phyloP scores from a whole-genome alignment of 2,888 invertebrate species.

The Endotricha flammealis region DNA sequence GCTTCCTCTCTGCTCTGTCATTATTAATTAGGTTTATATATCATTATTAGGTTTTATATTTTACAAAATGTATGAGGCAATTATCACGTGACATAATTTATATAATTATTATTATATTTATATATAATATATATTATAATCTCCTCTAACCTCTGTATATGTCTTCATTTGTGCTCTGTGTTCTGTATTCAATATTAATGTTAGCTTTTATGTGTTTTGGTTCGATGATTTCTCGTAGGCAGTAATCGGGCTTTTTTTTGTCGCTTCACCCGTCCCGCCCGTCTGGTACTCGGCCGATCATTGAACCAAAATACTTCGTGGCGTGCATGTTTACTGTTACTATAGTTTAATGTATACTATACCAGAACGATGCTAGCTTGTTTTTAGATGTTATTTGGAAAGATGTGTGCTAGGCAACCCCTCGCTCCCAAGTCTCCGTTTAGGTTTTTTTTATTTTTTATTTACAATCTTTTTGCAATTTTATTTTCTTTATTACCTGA shows the following conservation, averaged over 20 bases:
- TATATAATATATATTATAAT: slow-evolving; percentile 52
- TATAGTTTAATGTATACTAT: slow-evolving; percentile 66
- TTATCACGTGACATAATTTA: slow-evolving; percentile 75
- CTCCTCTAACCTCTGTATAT: slow-evolving; percentile 67
- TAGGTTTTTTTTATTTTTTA: slow-evolving; percentile 46
- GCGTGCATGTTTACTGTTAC: slow-evolving; percentile 74
- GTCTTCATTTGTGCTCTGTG: slow-evolving; percentile 76
- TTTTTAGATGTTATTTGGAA: slow-evolving; percentile 70
- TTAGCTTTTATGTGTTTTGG: slow-evolving; percentile 75
- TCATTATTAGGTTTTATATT: slow-evolving; percentile 71
- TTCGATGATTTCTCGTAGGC: slow-evolving; percentile 61
- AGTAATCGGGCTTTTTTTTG: slow-evolving; percentile 28
- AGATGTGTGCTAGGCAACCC: slow-evolving; percentile 66
- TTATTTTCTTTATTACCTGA: slow-evolving; percentile 31
- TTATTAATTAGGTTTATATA: slow-evolving; percentile 76
- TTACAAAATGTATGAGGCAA: slow-evolving; percentile 73
- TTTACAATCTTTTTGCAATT: slow-evolving; percentile 35
- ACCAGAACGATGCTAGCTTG: slow-evolving; percentile 68
- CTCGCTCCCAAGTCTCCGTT: slow-evolving; percentile 59
- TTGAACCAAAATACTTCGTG: slow-evolving; percentile 75
- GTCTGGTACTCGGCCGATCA: slow-evolving; percentile 48
- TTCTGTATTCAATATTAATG: slow-evolving; percentile 72
- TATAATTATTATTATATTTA: slow-evolving; percentile 43
- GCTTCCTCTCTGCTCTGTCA: slow-evolving; percentile 80
- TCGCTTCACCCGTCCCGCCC: slow-evolving; percentile 28